Evolutionary conservation across 1,140 invertebrate genomes (phyloP), one percentile per base, ranked within the genome.

Genomic region (Pseudachorutes palmiensis): DNA sequence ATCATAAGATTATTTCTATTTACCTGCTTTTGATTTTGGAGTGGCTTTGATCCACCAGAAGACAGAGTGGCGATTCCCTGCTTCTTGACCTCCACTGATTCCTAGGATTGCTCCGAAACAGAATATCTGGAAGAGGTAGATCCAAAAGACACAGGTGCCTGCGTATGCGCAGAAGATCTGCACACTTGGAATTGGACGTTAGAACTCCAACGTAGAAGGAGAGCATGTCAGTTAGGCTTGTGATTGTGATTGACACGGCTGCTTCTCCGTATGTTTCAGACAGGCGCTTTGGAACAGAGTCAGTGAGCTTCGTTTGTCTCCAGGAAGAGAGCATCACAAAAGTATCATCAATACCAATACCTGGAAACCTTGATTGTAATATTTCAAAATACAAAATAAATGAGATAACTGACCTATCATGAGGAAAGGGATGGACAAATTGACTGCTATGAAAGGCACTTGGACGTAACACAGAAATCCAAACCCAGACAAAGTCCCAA

Each of bases 301-400:
- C 82, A 72, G 87, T 86, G 16, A 88, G 84, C 0, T 87, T 86
- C 0, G 91, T 92, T 31, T 91, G 81, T 62, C 92, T 81, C 91
- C 92, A 96, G 0, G 92, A 90, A 0, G 93, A 92, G 69, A 97
- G 79, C 87, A 97, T 92, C 2, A 97, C 92, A 78, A 97, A 97
- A 36, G 93, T 96, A 77, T 97, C 93, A 77, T 97, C 94, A 61
- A 96, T 94, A 48, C 93, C 93, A 74, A 97, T 94, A 74, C 92
- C 94, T 95, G 77, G 30, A 78, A 80, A n/a, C n/a, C n/a, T n/a
- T n/a, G n/a, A n/a, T n/a, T n/a, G n/a, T n/a, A n/a, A n/a, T n/a
- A n/a, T n/a, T n/a, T n/a, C n/a, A n/a, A n/a, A n/a, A n/a, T n/a
- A n/a, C n/a, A n/a, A n/a, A n/a, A n/a, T n/a, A n/a, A n/a, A n/a